Evolutionary conservation across 1,140 invertebrate species (phyloP).

Genomic region (Apis laboriosa): DNA sequence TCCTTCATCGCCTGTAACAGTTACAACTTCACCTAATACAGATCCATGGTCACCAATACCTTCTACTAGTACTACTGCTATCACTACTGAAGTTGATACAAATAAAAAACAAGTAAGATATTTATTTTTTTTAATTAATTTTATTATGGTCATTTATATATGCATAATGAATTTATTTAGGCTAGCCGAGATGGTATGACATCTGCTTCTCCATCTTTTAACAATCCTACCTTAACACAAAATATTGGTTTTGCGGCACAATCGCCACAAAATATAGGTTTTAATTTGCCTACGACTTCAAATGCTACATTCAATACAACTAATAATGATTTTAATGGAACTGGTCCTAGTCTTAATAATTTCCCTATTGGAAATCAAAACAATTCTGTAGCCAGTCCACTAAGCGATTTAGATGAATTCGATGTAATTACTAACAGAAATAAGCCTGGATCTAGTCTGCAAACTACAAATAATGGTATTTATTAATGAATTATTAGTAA

Average conservation of each 20-base stretch:
- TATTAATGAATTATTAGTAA: conserved; percentile 5
- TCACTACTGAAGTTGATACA: conserved; percentile 70
- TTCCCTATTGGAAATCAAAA: conserved; percentile 69
- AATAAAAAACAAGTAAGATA: conserved; percentile 56
- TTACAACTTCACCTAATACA: conserved; percentile 64
- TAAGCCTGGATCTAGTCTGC: conserved; percentile 78
- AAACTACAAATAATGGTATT: conserved; percentile 77
- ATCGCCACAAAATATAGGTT: conserved; percentile 75
- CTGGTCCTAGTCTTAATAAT: conserved; percentile 72
- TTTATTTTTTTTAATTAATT: background rate
- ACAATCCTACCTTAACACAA: conserved; percentile 67
- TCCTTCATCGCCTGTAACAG: conserved; percentile 62
- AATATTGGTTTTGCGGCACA: conserved; percentile 70
- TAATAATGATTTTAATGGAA: conserved; percentile 77
- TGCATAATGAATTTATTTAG: conserved; percentile 17
- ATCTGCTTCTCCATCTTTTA: conserved; percentile 67
- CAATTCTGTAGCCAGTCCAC: conserved; percentile 79
- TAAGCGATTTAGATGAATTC: conserved; percentile 91
- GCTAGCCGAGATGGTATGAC: conserved; percentile 49
- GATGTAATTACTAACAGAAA: conserved; percentile 89
- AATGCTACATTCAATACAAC: conserved; percentile 66
- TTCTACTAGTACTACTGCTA: conserved; percentile 43
- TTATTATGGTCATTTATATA: conserved; percentile 9
- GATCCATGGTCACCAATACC: conserved; percentile 81
- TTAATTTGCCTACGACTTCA: conserved; percentile 70